Evolutionary conservation across 2,113 vertebrate species (phyloP), one percentile per base, ranked within the genome.

Genomic region (Mesocricetus auratus): DNA sequence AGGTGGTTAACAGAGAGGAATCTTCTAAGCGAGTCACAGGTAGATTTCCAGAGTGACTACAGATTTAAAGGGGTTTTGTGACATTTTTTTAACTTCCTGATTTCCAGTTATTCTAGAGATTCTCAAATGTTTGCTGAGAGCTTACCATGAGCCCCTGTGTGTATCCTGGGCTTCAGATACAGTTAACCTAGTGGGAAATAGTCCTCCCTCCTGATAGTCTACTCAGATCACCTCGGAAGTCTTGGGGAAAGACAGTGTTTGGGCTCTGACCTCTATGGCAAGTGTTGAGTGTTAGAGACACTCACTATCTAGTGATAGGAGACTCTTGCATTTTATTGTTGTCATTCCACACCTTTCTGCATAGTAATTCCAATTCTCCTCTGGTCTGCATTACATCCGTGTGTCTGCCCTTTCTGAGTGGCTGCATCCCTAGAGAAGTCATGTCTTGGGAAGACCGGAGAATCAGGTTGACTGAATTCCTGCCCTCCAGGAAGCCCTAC

Each of bases 131-230:
- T 87, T 92, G 58, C 62, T 22, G 79, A 79, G 64, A 85, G 75
- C 24, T 71, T 62, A 19, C 22, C 42, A 68, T 17, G n/a, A 58
- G 4, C n/a, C 10, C 86, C 58, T 33, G 17, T 86, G 11, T 42
- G 4, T 24, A 22, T 53, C 39, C 75, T 62, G 29, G 69, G 60
- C 66, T 74, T 95, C 53, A 68, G 89, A 39, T 3, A 60, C 60
- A 92, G 45, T 77, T 92, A 33, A 66, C 78, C 53, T 75, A 47
- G 39, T 81, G 79, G 53, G 86, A 91, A 85, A 42, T 90, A 64
- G 58, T 42, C 74, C 45, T 90, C 75, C 50, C 62, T 89, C 60
- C 26, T 53, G 36, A 53, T 10, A 19, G 9, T 79, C 16, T 17
- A 36, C 77, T 79, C 77, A 53, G 16, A 47, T 79, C 50, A 36